Evolutionary conservation across 2,888 invertebrate species (phyloP), one percentile per base, ranked within the genome.

Genomic region (Idaea straminata): DNA sequence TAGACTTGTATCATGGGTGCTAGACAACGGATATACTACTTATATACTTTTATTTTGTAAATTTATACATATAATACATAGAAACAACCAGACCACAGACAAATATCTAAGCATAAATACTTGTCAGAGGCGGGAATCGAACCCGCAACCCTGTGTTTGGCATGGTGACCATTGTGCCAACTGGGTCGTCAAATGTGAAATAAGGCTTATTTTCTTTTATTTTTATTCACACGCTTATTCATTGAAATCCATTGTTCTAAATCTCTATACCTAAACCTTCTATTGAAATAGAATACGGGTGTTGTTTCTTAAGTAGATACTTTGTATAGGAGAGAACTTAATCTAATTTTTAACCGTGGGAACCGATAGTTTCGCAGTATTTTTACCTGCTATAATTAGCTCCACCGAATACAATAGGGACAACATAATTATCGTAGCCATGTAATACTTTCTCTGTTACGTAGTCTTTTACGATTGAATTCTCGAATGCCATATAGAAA

Each of bases 371-470:
- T n/a, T 35, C 25, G 6, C 58, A 61, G 16, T 62, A 66, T 62
- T 60, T 63, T 70, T 78, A 88, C 88, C 86, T 85, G 74, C 64
- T 84, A 79, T 96, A 96, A 84, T 95, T 94, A 68, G 94, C 94
- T 5, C 93, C 94, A 0, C 95, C 95, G 86, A 94, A 95, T 36
- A 95, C 95, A 68, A 96, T 94, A 6, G 96, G 95, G n/a, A 96
- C 88, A 13, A 95, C 92, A 74, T 94, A 93, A 84, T 94, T 94
- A 79, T 94, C 88, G 68, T 92, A 87, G 7, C 91, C 87, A 61
- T 82, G 81, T 34, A 89, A 71, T 60, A 88, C 81, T 70, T 87
- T 87, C 66, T 87, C 86, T 0, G 88, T 83, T 47, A 88, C 85
- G 74, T 85, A 88, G 74, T 89, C 86, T 64, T 80, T 78, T 60